A percentile compares a stretch with the other conserved stretches of the same genome.
These are phyloP conservation scores for Notocelia uddmanniana DNA, from an alignment of 2,888 invertebrate species.

Conservation along the genomic window DNA sequence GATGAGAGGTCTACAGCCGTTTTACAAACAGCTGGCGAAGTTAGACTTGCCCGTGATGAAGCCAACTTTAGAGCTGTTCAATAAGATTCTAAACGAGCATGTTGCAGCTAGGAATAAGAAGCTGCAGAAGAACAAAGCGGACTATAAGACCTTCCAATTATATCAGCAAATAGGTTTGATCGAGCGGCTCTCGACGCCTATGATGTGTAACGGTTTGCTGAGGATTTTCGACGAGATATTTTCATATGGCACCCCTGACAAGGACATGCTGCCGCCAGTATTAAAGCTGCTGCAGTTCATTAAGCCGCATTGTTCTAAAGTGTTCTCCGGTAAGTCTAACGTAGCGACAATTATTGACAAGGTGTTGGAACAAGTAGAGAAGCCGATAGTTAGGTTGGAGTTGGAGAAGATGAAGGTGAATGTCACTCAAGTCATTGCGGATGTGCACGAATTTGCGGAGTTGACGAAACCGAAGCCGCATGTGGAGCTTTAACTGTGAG, in stretches of 20 bases:
- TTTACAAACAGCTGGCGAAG: conserved; percentile 68
- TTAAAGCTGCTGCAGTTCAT: conserved; percentile 64
- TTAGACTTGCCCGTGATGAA: conserved; percentile 61
- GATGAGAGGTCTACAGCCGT: conserved; percentile 69
- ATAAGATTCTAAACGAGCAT: conserved; percentile 72
- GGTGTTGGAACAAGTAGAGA: conserved; percentile 21
- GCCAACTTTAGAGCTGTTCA: conserved; percentile 67
- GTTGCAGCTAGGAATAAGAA: conserved; percentile 56
- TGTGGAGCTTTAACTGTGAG: conserved; percentile 63
- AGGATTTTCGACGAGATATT: conserved; percentile 62
- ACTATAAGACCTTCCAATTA: conserved; percentile 56
- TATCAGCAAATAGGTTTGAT: conserved; percentile 72
- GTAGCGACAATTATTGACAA: conserved; percentile 48
- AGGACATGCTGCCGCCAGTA: conserved; percentile 56
- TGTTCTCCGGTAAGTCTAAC: conserved; percentile 57
- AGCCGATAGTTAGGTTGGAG: conserved; percentile 8
- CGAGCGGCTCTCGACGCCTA: conserved; percentile 64
- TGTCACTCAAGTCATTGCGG: conserved; percentile 53
- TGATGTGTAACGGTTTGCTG: conserved; percentile 68
- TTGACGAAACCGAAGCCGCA: conserved; percentile 57
- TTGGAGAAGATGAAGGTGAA: conserved; percentile 43
- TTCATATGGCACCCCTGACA: conserved; percentile 55
- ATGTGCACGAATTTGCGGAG: conserved; percentile 61
- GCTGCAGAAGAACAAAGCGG: conserved; percentile 52
- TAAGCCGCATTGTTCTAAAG: conserved; percentile 64